These are phyloP conservation scores for Pentamera pediparva DNA, from an alignment of 53 echinoderm and acorn worm species.

Conservation along the genomic window DNA sequence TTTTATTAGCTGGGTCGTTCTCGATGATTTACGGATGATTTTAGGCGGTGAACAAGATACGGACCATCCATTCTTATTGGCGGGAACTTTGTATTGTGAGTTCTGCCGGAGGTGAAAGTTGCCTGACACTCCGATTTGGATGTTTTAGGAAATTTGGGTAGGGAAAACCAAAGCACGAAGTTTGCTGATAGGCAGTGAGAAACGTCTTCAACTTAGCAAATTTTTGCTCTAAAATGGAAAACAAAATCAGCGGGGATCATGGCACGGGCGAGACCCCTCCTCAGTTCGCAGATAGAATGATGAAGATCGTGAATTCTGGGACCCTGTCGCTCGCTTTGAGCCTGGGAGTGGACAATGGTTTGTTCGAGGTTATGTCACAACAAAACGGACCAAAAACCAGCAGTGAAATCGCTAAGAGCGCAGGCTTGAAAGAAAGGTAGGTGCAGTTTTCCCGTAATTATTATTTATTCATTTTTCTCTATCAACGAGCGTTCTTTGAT, in stretches of 20 bases:
- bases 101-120: too few relatives aligned
- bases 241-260: constrained; percentile 14
- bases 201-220: too few relatives aligned
- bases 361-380: constrained; percentile 63
- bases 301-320: constrained; percentile 75
- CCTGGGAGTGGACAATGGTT: constrained; percentile 78
- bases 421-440: constrained; percentile 91
- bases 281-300: constrained; percentile 79
- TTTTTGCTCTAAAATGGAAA: constrained; percentile 21
- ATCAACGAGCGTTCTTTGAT: too few relatives aligned
- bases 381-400: constrained; percentile 67
- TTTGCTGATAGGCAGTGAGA: too few relatives aligned
- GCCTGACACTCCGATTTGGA: too few relatives aligned
- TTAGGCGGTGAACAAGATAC: too few relatives aligned
- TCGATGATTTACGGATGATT: too few relatives aligned
- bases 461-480: not conserved
- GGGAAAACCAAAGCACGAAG: too few relatives aligned
- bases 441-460: not conserved
- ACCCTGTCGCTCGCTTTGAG: constrained; percentile 69
- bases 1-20: too few relatives aligned
- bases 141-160: too few relatives aligned
- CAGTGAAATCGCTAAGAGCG: constrained; percentile 78
- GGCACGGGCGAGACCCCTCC: constrained; percentile 46
- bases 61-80: too few relatives aligned
- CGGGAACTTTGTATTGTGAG: too few relatives aligned